Evolutionary conservation across 2,888 invertebrate genomes (phyloP), one percentile per base, ranked within the genome.

Genomic region (Dorcus parallelipipedus): DNA sequence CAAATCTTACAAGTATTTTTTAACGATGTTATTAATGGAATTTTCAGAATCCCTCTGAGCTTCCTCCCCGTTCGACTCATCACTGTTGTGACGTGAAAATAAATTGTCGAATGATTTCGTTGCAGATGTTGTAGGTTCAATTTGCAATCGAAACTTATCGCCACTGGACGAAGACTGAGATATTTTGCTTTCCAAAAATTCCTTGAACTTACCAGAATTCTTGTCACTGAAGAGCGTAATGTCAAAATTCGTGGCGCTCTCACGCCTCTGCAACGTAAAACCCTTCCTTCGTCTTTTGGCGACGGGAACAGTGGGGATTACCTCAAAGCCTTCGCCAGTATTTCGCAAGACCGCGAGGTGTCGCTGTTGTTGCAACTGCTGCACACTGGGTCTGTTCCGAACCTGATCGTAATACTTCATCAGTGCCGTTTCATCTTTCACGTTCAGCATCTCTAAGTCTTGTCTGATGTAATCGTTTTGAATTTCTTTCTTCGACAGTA

Each of bases 321-420:
- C 67, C 49, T 72, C 63, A 6, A 73, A 60, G 6, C 75, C 75
- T n/a, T 67, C 63, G 6, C 60, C 49, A 0, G 73, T 75, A 61
- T 68, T 72, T 17, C 68, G 64, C 14, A 71, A 59, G 3, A 67
- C 60, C 0, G 71, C 75, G 43, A 76, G 51, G 54, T 73, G 70
- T 45, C 71, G 67, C 3, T 67, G 62, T 41, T 70, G 64, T 58
- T 71, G 70, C 10, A 76, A 61, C 54, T 76, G 75, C 42, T 65
- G 63, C 0, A 74, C 67, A 4, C 69, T 67, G 1, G 76, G 76
- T 23, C 74, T 65, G 26, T 72, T 76, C 47, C 71, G 55, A 14
- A 70, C 52, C 38, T 68, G 66, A 38, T 69, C 61, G 47, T 72
- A 51, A 55, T 72, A 70, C 62, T 68, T 70, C 14, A 48, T 50